Conservation (phyloP, 2,113 vertebrate genomes). For the Microtus montanus region DNA sequence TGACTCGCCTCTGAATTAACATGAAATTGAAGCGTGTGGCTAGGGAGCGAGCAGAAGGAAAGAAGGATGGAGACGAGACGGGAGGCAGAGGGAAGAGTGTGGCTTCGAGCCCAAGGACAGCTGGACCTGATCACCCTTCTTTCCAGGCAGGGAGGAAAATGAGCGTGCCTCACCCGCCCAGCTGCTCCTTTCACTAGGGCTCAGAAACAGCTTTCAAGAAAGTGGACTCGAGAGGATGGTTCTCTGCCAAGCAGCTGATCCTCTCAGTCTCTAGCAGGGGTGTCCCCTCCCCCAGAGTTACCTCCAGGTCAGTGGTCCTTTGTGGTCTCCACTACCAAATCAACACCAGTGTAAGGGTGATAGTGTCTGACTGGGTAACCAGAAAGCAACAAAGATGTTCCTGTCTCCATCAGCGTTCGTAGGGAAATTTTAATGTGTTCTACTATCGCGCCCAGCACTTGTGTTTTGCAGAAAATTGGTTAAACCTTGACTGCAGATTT, state of each 20-base stretch:
- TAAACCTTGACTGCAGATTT: background rate
- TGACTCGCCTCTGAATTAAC: conserved; percentile 82
- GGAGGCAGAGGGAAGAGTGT: conserved; percentile 41
- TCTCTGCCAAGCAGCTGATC: conserved; percentile 14
- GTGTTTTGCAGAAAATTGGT: conserved; percentile 75
- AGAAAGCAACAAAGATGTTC: conserved; percentile 10
- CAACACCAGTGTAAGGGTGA: background rate
- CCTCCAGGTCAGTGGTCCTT: background rate
- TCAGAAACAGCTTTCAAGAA: conserved; percentile 13
- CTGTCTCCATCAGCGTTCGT: conserved; percentile 48
- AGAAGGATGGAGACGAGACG: background rate
- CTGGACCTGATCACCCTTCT: conserved; percentile 66
- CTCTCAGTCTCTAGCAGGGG: conserved; percentile 1
- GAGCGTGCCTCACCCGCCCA: conserved; percentile 25
- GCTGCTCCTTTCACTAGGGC: conserved; percentile 5
- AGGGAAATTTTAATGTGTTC: conserved; percentile 72
- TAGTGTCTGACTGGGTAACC: conserved; percentile 55
- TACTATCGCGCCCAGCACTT: conserved; percentile 72
- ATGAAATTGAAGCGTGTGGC: conserved; percentile 83
- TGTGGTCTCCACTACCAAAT: background rate
- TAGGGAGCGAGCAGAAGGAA: background rate
- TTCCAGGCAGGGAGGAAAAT: conserved; percentile 68
- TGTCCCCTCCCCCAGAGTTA: background rate
- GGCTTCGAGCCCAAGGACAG: conserved; percentile 69
- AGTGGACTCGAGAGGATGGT: background rate